Conservation (phyloP, 2,888 invertebrate genomes). For the Seira musarum region DNA sequence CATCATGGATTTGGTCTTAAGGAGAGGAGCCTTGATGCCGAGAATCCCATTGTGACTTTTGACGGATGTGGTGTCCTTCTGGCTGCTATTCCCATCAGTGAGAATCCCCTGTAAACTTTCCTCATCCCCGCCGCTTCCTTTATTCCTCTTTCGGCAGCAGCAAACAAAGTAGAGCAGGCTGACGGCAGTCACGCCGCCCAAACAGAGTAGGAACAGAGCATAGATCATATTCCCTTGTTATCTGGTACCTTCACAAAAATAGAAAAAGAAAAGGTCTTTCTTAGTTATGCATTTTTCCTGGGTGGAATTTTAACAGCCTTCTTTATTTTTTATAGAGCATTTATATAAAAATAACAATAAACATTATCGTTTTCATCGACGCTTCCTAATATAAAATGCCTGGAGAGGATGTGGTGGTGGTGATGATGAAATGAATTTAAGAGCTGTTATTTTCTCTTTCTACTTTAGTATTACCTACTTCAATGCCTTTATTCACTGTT, state of each 20-base stretch:
- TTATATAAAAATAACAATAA: too few species aligned
- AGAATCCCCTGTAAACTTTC: constrained; percentile 69
- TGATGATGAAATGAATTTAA: too few species aligned
- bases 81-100: constrained; percentile 68
- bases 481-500: too few species aligned
- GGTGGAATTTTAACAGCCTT: too few species aligned
- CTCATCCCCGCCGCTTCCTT: constrained; percentile 67
- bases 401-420: too few species aligned
- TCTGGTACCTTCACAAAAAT: background rate
- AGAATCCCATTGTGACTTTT: constrained; percentile 69
- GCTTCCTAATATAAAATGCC: too few species aligned
- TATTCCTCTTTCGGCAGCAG: constrained; percentile 68
- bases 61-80: constrained; percentile 67
- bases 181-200: constrained; percentile 63
- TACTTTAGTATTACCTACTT: too few species aligned
- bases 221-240: constrained; percentile 62
- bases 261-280: constrained; percentile 11
- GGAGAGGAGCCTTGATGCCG: constrained; percentile 68
- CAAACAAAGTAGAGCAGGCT: constrained; percentile 68
- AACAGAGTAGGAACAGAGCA: constrained; percentile 60
- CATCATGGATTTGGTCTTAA: constrained; percentile 67
- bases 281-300: too few species aligned
- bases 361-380: too few species aligned
- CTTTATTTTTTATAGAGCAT: too few species aligned
- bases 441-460: too few species aligned